Evolutionary conservation across 2,888 invertebrate genomes (phyloP).

Genomic region (Tortrix viridana): DNA sequence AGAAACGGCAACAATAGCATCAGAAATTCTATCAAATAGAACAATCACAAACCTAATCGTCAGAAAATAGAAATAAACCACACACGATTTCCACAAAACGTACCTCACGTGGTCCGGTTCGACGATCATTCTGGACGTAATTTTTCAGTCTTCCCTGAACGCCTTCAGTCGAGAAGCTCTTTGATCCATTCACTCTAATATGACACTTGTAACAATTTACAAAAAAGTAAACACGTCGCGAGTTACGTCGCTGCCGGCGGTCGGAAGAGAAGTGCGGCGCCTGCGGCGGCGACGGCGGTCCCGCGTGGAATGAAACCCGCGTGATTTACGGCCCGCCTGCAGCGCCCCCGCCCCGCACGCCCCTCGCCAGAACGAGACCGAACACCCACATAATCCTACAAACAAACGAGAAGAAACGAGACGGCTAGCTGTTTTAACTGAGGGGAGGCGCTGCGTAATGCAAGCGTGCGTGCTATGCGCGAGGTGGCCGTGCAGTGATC

Average conservation of each 20-base stretch:
- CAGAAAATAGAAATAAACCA: constrained; percentile 20
- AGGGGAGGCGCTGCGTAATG: constrained; percentile 84
- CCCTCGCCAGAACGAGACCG: constrained; percentile 67
- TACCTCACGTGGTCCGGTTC: constrained; percentile 83
- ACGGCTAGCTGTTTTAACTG: constrained; percentile 66
- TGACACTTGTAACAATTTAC: constrained; percentile 69
- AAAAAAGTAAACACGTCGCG: constrained; percentile 80
- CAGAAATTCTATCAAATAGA: background rate
- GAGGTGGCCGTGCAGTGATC: constrained; percentile 82
- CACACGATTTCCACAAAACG: constrained; percentile 23
- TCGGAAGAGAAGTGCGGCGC: constrained; percentile 79
- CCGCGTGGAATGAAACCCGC: constrained; percentile 84
- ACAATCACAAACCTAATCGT: constrained; percentile 37
- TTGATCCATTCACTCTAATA: constrained; percentile 74
- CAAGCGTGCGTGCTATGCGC: constrained; percentile 84
- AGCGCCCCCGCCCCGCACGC: constrained; percentile 80
- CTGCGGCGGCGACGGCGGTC: constrained; percentile 81
- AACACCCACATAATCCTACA: constrained; percentile 46
- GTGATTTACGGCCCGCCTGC: constrained; percentile 85
- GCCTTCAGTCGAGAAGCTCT: constrained; percentile 59
- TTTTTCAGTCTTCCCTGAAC: constrained; percentile 72
- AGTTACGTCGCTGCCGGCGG: constrained; percentile 80
- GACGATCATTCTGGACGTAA: constrained; percentile 81
- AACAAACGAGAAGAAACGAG: constrained; percentile 58
- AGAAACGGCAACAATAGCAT: background rate